phyloP scores from a whole-genome alignment of 1,140 invertebrate species.

The Drosophila eugracilis region DNA sequence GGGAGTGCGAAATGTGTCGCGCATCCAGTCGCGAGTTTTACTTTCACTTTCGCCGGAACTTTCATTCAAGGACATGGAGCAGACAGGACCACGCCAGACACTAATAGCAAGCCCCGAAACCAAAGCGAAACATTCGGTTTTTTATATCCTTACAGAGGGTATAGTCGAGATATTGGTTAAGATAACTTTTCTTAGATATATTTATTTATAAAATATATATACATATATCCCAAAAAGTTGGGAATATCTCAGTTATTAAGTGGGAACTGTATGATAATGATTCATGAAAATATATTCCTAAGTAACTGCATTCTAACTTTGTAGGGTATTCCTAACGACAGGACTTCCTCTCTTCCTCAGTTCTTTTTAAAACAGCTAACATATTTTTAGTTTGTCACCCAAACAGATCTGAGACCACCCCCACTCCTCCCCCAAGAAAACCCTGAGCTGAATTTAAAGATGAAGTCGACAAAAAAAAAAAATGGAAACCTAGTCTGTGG shows the following conservation, averaged over 20 bases:
- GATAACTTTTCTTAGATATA: too few relatives aligned
- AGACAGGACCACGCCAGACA: slow-evolving; percentile 35
- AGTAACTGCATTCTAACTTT: not conserved
- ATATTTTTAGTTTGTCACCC: slow-evolving; percentile 57
- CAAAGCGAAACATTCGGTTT: slow-evolving; percentile 8
- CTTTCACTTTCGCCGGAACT: slow-evolving; percentile 46
- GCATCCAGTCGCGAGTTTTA: slow-evolving; percentile 57
- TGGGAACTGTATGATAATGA: too few relatives aligned
- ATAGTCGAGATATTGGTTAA: not conserved
- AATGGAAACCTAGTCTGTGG: not conserved
- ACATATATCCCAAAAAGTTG: too few relatives aligned
- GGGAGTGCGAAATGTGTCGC: slow-evolving; percentile 71
- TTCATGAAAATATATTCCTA: too few relatives aligned
- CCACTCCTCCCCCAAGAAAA: not conserved
- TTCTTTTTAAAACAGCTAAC: slow-evolving; percentile 1
- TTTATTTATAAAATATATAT: too few relatives aligned
- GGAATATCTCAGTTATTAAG: too few relatives aligned
- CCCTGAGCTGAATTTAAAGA: slow-evolving; percentile 78
- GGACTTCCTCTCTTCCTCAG: not conserved
- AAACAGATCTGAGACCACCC: slow-evolving; percentile 27
- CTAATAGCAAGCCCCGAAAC: slow-evolving; percentile 27
- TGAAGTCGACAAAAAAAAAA: slow-evolving; percentile 15
- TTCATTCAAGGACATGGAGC: slow-evolving; percentile 52
- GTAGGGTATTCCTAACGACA: not conserved
- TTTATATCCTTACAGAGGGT: not conserved